phyloP scores from a whole-genome alignment of 2,888 invertebrate species.

The Lasioglossum leucozonium region DNA sequence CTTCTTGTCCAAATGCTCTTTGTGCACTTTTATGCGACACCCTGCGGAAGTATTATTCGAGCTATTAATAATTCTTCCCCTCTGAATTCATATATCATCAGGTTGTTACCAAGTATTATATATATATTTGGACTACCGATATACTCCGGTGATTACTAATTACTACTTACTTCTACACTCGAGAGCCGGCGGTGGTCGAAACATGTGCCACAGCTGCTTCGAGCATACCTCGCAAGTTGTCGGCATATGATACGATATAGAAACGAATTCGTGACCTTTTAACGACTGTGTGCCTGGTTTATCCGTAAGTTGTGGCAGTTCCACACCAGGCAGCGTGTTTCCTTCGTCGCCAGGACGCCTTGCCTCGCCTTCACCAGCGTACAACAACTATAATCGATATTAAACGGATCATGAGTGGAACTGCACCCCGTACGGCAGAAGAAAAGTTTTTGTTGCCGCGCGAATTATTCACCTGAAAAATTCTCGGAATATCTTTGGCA shows the following conservation, averaged over 20 bases:
- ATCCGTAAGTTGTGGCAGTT: constrained; percentile 86
- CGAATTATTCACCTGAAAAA: constrained; percentile 90
- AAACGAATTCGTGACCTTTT: constrained; percentile 98
- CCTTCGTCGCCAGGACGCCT: constrained; percentile 90
- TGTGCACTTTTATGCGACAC: constrained; percentile 98
- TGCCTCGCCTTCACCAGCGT: constrained; percentile 98
- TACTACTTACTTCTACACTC: constrained; percentile 95
- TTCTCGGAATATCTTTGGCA: constrained; percentile 99
- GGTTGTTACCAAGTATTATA: no score
- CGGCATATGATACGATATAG: constrained; percentile 99
- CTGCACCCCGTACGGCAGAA: not conserved
- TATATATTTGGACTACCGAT: not conserved
- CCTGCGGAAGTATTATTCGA: constrained; percentile 85
- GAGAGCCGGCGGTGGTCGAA: constrained; percentile 98
- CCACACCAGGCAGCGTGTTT: constrained; percentile 85
- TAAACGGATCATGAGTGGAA: not conserved
- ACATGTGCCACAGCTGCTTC: constrained; percentile 98
- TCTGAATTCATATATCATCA: no score
- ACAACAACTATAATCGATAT: constrained; percentile 89
- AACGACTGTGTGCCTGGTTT: constrained; percentile 89
- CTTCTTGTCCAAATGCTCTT: constrained; percentile 96
- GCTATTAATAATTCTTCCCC: no score
- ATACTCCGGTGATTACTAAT: not conserved
- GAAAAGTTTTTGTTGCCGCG: not conserved
- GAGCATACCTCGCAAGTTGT: constrained; percentile 99